Evolutionary conservation across 2,888 invertebrate species (phyloP), one percentile per base, ranked within the genome.

Genomic region (Andrena fulva): DNA sequence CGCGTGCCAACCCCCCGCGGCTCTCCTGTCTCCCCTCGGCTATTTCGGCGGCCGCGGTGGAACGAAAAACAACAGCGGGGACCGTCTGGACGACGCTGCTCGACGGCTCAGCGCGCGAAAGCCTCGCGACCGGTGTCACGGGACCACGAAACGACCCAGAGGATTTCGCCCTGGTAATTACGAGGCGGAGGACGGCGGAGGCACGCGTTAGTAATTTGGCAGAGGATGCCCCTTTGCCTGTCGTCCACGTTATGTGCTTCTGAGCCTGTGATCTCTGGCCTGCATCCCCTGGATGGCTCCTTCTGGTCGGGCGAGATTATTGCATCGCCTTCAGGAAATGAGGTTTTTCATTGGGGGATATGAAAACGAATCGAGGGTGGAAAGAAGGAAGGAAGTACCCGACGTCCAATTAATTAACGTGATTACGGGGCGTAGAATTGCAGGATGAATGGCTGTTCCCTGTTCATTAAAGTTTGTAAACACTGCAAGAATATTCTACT

Each of bases 111-210:
- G 16, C 42, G 16, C 42, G 42, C 42, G 42, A 42, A 42, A 42
- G 42, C 42, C 42, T 42, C 42, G 42, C 16, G 42, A 42, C 42
- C 12, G 20, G 31, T 71, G 71, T 20, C 31, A 29, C n/a, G 16
- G 60, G 42, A 73, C 50, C 67, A 24, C 76, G 70, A n/a, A 64
- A 71, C 59, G 71, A 74, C 84, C 80, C 76, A 72, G 78, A 69
- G 74, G 54, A 67, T 67, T 80, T 78, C 52, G 63, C 33, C 73
- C 68, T 69, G 77, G 77, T 85, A 84, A 85, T 80, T 85, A 77
- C 70, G 67, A 68, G 64, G 69, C 33, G 52, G 24, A 52, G n/a
- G 59, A 50, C 54, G 6, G 48, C 68, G 31, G 59, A 54, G 78
- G 54, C 27, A 31, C 24, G 31, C 31, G 60, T 56, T 56, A 12